Percentiles rank a stretch among this genome's conserved stretches.
Evolutionary conservation across 2,797 vertebrate species (phyloP).

Genomic region (Gobionotothen gibberifrons): DNA sequence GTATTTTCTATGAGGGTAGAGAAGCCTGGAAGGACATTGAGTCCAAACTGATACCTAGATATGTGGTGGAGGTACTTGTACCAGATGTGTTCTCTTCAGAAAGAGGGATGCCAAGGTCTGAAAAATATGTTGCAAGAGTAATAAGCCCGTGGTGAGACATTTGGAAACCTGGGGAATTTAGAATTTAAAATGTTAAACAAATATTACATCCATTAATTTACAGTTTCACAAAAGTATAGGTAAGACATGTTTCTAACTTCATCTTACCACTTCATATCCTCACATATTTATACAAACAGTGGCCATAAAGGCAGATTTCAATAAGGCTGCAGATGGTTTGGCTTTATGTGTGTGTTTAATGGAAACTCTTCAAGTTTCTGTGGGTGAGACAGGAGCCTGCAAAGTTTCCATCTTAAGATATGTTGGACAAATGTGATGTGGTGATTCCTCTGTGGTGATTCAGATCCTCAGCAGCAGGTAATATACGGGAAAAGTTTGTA

Average conservation of each 20-base stretch:
- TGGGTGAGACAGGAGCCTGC: neutral
- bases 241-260: neutral
- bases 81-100: too few species aligned
- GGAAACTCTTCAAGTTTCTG: neutral
- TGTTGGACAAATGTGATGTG: neutral
- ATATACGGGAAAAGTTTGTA: neutral
- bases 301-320: neutral
- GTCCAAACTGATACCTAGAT: too few species aligned
- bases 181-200: neutral
- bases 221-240: neutral
- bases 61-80: too few species aligned
- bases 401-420: conserved; percentile 6
- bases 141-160: neutral
- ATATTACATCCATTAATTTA: neutral
- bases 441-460: conserved; percentile 4
- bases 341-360: neutral
- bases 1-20: too few species aligned
- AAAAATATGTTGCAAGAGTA: too few species aligned
- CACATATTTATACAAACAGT: neutral
- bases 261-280: neutral
- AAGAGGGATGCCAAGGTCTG: too few species aligned
- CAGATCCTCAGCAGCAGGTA: conserved; percentile 6
- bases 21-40: too few species aligned
- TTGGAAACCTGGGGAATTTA: neutral
- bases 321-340: neutral